Evolutionary conservation across 2,113 vertebrate genomes (phyloP), one percentile per base, ranked within the genome.

Genomic region (Sinocyclocheilus anophthalmus): DNA sequence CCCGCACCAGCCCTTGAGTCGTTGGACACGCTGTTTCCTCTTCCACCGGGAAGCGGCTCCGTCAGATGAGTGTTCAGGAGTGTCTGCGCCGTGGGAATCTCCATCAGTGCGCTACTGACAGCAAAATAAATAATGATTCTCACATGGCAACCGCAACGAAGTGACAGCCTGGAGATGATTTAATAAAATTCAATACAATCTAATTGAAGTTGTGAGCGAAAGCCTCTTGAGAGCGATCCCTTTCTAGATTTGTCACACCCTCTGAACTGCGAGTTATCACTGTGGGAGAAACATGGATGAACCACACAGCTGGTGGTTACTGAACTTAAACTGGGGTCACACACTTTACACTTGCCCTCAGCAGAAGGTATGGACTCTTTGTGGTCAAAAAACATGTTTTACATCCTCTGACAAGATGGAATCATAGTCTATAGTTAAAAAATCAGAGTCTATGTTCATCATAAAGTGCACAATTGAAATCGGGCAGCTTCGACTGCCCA

Each of bases 161-260:
- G 90, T 91, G 91, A 94, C 91, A 92, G 91, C 91, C 88, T 76
- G 80, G 87, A 89, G 89, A 92, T 93, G 91, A 95, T 94, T 94
- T 92, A 94, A 93, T 95, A 86, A 93, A 94, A 93, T 93, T 91
- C 92, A 93, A 91, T 92, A 92, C 79, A 92, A 93, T 92, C 88
- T 94, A 93, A 93, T 93, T 93, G 91, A 90, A 93, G 88, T 88
- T 87, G 89, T 88, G 85, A 81, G 78, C 12, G 45, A 14, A 10
- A 45, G 42, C 50, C 85, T 84, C 83, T 9, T 30, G 86, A 84
- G 83, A 87, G 86, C 11, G 16, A 86, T 84, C 79, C 69, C 83
- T 88, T 89, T 85, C 80, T 88, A 85, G 84, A 85, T 87, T 81
- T 78, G 61, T 84, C 85, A 69, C 86, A 65, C 85, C 85, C 87